Conservation (phyloP, 2,888 invertebrate genomes). For the Horisme vitalbata region DNA sequence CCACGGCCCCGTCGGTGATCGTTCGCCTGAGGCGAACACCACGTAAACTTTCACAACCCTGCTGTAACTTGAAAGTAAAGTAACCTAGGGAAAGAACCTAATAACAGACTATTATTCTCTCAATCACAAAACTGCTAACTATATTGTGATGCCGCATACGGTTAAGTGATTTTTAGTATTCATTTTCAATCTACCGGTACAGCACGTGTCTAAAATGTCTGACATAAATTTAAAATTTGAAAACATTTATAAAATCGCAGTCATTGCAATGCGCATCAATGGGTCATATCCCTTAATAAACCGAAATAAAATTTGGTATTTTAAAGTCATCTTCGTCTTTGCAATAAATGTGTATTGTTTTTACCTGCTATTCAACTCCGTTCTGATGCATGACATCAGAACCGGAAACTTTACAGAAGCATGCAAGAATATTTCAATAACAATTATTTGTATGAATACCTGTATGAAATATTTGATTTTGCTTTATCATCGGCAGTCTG, state of each 20-base stretch:
- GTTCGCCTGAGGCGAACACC: too few species aligned
- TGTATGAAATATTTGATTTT: constrained; percentile 51
- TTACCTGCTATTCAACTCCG: constrained; percentile 43
- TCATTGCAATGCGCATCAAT: constrained; percentile 41
- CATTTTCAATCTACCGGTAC: not conserved
- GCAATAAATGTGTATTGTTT: constrained; percentile 23
- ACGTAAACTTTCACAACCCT: constrained; percentile 4
- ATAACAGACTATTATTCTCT: constrained; percentile 2
- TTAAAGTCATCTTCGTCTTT: constrained; percentile 35
- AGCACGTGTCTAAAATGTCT: constrained; percentile 7
- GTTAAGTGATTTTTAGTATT: constrained; percentile 5
- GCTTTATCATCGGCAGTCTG: constrained; percentile 40
- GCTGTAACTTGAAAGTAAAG: not conserved
- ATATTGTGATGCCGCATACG: too few species aligned
- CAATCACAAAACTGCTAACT: not conserved
- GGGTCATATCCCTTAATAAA: constrained; percentile 44
- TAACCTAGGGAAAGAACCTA: too few species aligned
- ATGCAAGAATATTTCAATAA: constrained; percentile 53
- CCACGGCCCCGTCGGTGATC: too few species aligned
- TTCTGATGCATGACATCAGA: constrained; percentile 46
- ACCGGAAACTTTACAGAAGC: constrained; percentile 46
- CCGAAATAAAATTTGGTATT: constrained; percentile 40
- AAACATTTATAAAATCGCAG: constrained; percentile 41
- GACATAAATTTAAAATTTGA: constrained; percentile 39
- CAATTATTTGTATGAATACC: constrained; percentile 48